These are phyloP conservation scores for Fukomys damarensis DNA, from an alignment of 2,113 vertebrate species.

Conservation along the genomic window DNA sequence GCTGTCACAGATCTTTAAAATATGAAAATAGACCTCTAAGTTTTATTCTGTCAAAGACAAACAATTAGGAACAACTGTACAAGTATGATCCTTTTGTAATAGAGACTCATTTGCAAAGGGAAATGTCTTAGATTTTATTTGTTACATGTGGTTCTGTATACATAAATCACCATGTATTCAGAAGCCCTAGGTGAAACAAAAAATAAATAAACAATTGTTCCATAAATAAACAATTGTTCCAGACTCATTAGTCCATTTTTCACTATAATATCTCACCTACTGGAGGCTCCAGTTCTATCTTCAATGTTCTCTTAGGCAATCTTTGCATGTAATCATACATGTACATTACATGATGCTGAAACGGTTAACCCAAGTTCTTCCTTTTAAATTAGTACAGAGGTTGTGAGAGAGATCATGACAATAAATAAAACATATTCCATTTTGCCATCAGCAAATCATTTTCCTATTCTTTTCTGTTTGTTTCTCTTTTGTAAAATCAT, in stretches of 20 bases:
- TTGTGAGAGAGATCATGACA: conserved; percentile 78
- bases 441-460: conserved; percentile 79
- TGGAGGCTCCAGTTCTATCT: conserved; percentile 69
- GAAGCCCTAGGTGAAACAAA: neutral
- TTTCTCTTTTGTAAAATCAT: neutral
- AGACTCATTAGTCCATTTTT: conserved; percentile 20
- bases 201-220: neutral
- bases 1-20: conserved; percentile 15
- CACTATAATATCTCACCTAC: neutral
- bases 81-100: neutral
- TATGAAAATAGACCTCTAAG: neutral
- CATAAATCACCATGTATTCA: neutral
- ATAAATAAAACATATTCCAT: conserved; percentile 81
- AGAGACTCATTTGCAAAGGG: neutral
- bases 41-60: neutral
- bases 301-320: conserved; percentile 71
- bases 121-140: neutral
- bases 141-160: neutral
- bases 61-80: neutral
- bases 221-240: neutral
- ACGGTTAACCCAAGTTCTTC: conserved; percentile 70
- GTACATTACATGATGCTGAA: conserved; percentile 78
- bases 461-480: neutral
- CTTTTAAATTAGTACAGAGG: conserved; percentile 76
- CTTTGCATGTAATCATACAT: conserved; percentile 59